A percentile compares a stretch with the other conserved stretches of the same genome.
Conservation (phyloP, 2,113 vertebrate species). For the Myiozetetes cayanensis region DNA sequence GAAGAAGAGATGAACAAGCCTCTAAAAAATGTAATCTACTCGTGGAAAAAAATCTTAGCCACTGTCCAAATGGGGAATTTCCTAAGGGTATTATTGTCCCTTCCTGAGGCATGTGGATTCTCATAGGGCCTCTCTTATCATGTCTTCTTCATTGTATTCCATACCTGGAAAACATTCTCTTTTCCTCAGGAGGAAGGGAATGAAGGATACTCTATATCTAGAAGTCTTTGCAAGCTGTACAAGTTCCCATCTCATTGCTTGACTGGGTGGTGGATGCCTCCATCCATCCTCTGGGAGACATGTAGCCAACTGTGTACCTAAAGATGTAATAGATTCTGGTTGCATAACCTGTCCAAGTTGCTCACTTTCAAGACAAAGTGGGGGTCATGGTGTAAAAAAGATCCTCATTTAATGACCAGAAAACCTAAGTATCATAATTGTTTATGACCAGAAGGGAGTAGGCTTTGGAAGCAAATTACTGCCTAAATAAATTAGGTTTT, state of each 20-base stretch:
- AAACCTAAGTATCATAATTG: not conserved
- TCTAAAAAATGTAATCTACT: not conserved
- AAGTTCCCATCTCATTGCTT: not conserved
- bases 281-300: not conserved
- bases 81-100: not conserved
- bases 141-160: not conserved
- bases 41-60: not conserved
- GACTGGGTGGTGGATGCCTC: not conserved
- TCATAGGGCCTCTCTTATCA: not conserved
- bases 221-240: not conserved
- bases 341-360: not conserved
- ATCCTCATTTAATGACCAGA: not conserved
- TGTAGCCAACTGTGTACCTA: not conserved
- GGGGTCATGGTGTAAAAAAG: not conserved
- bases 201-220: not conserved
- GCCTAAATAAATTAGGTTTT: not conserved
- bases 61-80: not conserved
- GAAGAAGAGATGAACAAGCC: not conserved
- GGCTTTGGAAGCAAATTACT: not conserved
- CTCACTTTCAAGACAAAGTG: not conserved
- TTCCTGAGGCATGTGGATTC: not conserved
- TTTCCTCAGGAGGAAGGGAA: not conserved
- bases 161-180: not conserved
- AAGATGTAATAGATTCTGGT: accelerated
- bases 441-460: not conserved